A percentile compares a stretch with the other conserved stretches of the same genome.
phyloP scores from a whole-genome alignment of 2,113 vertebrate species.

The Brachionichthys hirsutus region DNA sequence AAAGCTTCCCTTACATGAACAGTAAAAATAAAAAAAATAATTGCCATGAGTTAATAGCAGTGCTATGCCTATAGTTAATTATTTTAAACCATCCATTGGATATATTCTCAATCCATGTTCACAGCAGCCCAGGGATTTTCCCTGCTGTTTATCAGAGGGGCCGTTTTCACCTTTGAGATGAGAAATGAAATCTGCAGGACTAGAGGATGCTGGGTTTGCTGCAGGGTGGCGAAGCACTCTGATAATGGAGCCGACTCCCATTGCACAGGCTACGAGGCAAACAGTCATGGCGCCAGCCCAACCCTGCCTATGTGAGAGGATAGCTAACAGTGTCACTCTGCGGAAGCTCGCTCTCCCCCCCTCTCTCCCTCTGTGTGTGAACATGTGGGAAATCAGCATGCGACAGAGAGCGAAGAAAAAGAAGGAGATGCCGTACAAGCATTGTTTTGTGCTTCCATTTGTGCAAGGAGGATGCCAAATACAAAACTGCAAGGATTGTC shows the following conservation, averaged over 20 bases:
- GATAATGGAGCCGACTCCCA: slow-evolving; percentile 75
- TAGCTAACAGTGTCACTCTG: slow-evolving; percentile 54
- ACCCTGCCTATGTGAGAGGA: slow-evolving; percentile 66
- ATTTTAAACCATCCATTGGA: slow-evolving; percentile 59
- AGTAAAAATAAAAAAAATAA: slow-evolving; percentile 32
- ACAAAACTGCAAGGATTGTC: slow-evolving; percentile 4
- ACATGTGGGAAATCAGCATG: slow-evolving; percentile 51
- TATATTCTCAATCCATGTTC: slow-evolving; percentile 52
- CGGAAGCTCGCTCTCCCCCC: slow-evolving; percentile 18
- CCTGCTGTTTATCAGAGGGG: slow-evolving; percentile 59
- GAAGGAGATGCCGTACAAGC: slow-evolving; percentile 6
- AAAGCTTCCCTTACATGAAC: slow-evolving; percentile 26
- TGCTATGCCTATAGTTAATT: slow-evolving; percentile 21
- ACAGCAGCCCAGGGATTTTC: slow-evolving; percentile 53
- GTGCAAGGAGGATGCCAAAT: slow-evolving; percentile 1
- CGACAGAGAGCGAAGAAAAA: slow-evolving; percentile 28
- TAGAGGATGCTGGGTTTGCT: slow-evolving; percentile 68
- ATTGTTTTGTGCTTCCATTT: slow-evolving; percentile 10
- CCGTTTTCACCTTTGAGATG: slow-evolving; percentile 72
- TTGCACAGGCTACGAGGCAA: slow-evolving; percentile 70
- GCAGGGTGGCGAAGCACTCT: slow-evolving; percentile 70
- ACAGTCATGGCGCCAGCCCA: slow-evolving; percentile 69
- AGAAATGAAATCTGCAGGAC: slow-evolving; percentile 75
- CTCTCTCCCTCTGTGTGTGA: slow-evolving; percentile 8
- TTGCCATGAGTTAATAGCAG: slow-evolving; percentile 38